Base-by-base conservation (phyloP, 2,888 invertebrate species). In the Periphyllus acericola region DNA sequence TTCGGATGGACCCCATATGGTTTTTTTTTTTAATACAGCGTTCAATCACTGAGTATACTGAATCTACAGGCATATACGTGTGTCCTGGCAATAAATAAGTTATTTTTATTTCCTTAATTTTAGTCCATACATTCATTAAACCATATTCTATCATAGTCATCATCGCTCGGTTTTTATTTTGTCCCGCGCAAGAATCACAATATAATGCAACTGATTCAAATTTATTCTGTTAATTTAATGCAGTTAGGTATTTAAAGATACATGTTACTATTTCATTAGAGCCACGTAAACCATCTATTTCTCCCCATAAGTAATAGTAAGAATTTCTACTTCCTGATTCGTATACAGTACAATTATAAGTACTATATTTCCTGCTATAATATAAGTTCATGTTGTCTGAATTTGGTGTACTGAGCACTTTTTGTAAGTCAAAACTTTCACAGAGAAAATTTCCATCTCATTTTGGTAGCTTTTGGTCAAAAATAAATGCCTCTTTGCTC, bases 51-150 rank as follows among this genome's bases (percentile, higher is more conserved):
- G 90, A 90, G 89, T 92, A 91, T 4, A 91, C 91, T 0, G 91
- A 91, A 89, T 92, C 91, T 60, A 90, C 90, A 87, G 91, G 91
- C 91, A 91, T 91, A 89, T 91, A 91, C 2, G 91, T 91, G 89
- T 91, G 91, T n/a, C 91, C 91, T n/a, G 90, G 89, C 85, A 90
- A 90, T 29, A 91, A 89, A 89, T 89, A 91, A 89, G 91, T 91
- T 88, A 87, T 25, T 9, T 71, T 46, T 52, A 87, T 55, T 36
- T 81, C 40, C 34, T 81, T 55, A 14, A 87, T 52, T 32, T 87
- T n/a, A 9, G 29, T 55, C 9, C 72, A 76, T 46, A 25, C 81
- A 82, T 55, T 55, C 21, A 83, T 34, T 52, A 52, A 52, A 46
- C 46, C 29, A 75, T 82, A 82, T 29, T 83, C 29, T 36, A 66